These are phyloP conservation scores for Carassius gibelio DNA, from an alignment of 2,113 vertebrate genomes.

Conservation along the genomic window DNA sequence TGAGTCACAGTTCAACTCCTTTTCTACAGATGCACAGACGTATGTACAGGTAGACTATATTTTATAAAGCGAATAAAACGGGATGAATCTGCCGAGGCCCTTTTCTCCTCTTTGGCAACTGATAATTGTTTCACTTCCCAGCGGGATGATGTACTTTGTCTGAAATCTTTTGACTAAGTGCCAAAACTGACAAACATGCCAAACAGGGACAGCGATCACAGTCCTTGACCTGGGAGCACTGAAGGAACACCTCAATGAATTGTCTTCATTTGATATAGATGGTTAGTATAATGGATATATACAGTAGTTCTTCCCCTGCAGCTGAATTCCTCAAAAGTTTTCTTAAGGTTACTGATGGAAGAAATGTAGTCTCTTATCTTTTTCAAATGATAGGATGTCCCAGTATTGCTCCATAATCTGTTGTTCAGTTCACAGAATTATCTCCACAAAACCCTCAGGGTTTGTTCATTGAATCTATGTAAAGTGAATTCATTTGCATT, in stretches of 20 bases:
- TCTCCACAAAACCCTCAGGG: neutral
- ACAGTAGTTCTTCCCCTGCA: neutral
- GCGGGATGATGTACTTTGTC: slow-evolving; percentile 43
- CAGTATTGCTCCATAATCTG: neutral
- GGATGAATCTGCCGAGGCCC: neutral
- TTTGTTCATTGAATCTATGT: neutral
- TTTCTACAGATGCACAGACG: neutral
- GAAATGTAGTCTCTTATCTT: neutral
- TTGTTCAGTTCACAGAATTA: neutral
- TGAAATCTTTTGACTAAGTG: slow-evolving; percentile 46
- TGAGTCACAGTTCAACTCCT: neutral
- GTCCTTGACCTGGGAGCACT: slow-evolving; percentile 17
- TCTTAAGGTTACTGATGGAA: neutral
- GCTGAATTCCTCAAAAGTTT: neutral
- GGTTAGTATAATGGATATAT: neutral
- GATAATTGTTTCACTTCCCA: slow-evolving; percentile 8
- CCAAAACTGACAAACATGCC: slow-evolving; percentile 56
- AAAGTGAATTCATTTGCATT: neutral
- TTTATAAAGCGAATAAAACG: slow-evolving; percentile 19
- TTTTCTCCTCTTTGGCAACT: slow-evolving; percentile 50
- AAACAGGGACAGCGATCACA: slow-evolving; percentile 36
- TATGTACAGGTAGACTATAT: neutral
- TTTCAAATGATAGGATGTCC: slow-evolving; percentile 10
- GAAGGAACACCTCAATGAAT: slow-evolving; percentile 9
- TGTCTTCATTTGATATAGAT: neutral